Evolutionary conservation across 1,140 invertebrate genomes (phyloP).

Genomic region (Nasonia giraulti): DNA sequence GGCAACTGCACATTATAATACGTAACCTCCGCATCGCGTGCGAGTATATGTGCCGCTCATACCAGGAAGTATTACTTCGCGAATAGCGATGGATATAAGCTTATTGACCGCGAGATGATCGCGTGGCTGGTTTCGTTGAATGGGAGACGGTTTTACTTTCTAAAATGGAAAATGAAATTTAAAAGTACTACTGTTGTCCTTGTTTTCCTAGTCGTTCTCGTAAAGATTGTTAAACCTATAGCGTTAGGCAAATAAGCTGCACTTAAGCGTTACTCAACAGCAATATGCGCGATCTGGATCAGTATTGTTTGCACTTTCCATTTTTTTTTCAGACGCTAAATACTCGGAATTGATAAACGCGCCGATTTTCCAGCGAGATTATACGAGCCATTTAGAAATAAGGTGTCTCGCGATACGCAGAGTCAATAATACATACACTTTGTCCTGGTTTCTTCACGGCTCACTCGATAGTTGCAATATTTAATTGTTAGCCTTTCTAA

Average conservation of each 20-base stretch:
- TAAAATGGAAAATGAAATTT: too few relatives aligned
- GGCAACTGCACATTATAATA: neutral
- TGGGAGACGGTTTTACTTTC: neutral
- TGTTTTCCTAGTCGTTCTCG: too few relatives aligned
- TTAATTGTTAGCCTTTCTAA: neutral
- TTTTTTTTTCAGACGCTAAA: neutral
- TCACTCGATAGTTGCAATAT: neutral
- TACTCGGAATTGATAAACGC: neutral
- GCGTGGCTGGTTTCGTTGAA: neutral
- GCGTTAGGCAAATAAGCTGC: neutral
- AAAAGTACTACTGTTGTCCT: too few relatives aligned
- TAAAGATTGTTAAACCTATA: neutral
- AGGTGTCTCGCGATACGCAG: neutral
- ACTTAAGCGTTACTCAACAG: neutral
- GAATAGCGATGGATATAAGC: too few relatives aligned
- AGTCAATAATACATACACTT: slow-evolving; percentile 16
- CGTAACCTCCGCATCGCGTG: too few relatives aligned
- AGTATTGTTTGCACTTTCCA: neutral
- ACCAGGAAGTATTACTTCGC: too few relatives aligned
- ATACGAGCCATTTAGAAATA: neutral
- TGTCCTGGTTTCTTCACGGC: slow-evolving; percentile 13
- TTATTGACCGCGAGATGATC: neutral
- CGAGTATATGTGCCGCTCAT: too few relatives aligned
- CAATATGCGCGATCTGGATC: neutral
- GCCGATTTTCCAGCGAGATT: neutral